Evolutionary conservation across 2,113 vertebrate genomes (phyloP).

Genomic region (Phrynosoma platyrhinos): DNA sequence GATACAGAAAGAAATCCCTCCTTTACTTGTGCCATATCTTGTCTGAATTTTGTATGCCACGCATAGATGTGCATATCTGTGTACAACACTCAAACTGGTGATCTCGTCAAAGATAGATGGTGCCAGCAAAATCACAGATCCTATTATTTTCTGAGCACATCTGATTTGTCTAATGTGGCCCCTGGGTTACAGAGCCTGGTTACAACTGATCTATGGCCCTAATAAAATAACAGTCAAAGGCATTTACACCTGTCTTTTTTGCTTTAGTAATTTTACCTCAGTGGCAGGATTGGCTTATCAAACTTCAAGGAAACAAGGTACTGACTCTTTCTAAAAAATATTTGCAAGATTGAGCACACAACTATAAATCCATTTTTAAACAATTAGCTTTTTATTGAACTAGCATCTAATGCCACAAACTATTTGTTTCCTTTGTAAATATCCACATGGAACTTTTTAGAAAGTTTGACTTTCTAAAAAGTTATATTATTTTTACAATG

Average conservation of each 20-base stretch:
- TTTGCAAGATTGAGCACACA: neutral
- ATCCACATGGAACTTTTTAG: too few species aligned
- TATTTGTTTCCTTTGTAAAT: neutral
- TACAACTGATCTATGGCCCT: neutral
- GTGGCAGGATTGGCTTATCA: rapidly evolving
- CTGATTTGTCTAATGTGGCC: neutral
- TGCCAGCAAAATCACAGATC: too few species aligned
- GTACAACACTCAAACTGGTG: neutral
- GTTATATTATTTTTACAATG: constrained; percentile 4
- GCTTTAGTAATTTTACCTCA: neutral
- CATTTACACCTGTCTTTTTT: neutral
- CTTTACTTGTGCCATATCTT: neutral
- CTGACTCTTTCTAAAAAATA: neutral
- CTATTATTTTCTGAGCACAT: neutral
- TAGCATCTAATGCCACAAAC: constrained; percentile 20
- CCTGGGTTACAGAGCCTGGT: too few species aligned
- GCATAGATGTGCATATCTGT: neutral
- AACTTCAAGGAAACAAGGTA: neutral
- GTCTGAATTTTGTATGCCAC: neutral
- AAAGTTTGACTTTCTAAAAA: neutral
- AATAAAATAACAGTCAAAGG: neutral
- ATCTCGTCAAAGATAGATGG: neutral
- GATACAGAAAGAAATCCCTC: neutral
- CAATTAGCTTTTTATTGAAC: constrained; percentile 2
- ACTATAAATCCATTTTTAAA: rapidly evolving